Evolutionary conservation across 1,140 invertebrate species (phyloP), one percentile per base, ranked within the genome.

Genomic region (Drosophila tristis): DNA sequence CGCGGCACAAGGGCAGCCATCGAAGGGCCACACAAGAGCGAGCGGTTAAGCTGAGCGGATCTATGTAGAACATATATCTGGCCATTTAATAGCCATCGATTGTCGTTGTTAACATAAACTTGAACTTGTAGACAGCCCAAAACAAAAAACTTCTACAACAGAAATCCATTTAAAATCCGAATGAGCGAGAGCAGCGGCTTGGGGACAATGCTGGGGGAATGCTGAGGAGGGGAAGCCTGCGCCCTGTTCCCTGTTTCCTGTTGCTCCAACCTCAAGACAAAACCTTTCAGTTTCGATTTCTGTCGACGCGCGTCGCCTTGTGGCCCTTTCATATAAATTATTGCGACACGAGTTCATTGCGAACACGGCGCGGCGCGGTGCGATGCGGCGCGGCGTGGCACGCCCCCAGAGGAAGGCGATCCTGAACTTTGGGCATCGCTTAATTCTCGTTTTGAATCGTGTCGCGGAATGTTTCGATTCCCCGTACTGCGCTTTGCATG

Each of bases 1-100:
- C 16, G 43, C 15, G 26, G 7, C 25, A 25, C 25, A 23, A 29
- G 39, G 58, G 53, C 35, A 48, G 59, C 71, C 66, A 66, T 74
- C 25, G 29, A 26, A 15, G 57, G 59, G 60, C 51, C 53, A 54
- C 66, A 70, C 53, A 63, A 62, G 15, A 70, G 31, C 31, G 25
- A 54, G 39, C 65, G 62, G 20, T 35, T 2, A 5, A 35, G 26
- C 15, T 5, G 11, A 20, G 25, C 5, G 47, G 11, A 48, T 42
- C 57, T 49, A 78, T 85, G 81, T 86, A 43, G 65, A 58, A 77
- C 81, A 86, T 65, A 87, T 60, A 75, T 67, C 49, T 58, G 45
- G 63, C 74, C 82, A 73, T 78, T 87, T 89, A 82, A 87, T 87
- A 87, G 82, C 75, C 75, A 74, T 75, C 74, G 80, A 84, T 81